Base-by-base conservation (phyloP, 2,888 invertebrate species). In the Leptopilina syphax region DNA sequence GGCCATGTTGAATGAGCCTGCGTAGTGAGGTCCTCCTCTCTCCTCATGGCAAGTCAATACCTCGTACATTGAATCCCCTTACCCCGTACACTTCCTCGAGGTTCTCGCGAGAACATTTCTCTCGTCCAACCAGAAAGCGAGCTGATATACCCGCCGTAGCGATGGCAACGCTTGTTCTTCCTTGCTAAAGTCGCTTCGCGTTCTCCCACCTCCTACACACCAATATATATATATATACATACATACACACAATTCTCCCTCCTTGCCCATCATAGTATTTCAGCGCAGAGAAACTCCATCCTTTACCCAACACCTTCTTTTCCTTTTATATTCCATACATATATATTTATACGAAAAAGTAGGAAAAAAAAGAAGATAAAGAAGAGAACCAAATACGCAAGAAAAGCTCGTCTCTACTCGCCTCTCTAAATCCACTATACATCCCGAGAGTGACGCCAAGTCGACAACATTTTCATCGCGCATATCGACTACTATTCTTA, bases 81-180 rank as follows among this genome's bases (percentile, higher is more conserved):
- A 80, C 79, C 77, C 80, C 79, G 65, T 67, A 57, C 80, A 77
- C 82, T 80, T 78, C 82, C 82, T 76, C 79, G 78, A 67, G 57
- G 57, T 63, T 80, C 79, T 47, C 77, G 81, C 77, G 82, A 78
- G 70, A 82, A 81, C 80, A 63, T 73, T 77, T 77, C 78, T 79
- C 84, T 85, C 86, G 84, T 85, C 91, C 91, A 91, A 91, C 89
- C 91, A 90, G 90, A 87, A 86, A 82, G 84, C 91, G 88, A 86
- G 91, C 86, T 90, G 90, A 90, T 91, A 90, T 91, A 90, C 87
- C 86, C 85, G 86, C 85, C 90, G 91, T 92, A 91, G 90, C 91
- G 91, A 92, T 91, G 91, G 91, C 91, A 91, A 92, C 91, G 89
- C 88, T 78, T 80, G 82, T 80, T 83, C 83, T 82, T 83, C 84